Base-by-base conservation (phyloP, 2,888 invertebrate species). In the Spialia ferax region DNA sequence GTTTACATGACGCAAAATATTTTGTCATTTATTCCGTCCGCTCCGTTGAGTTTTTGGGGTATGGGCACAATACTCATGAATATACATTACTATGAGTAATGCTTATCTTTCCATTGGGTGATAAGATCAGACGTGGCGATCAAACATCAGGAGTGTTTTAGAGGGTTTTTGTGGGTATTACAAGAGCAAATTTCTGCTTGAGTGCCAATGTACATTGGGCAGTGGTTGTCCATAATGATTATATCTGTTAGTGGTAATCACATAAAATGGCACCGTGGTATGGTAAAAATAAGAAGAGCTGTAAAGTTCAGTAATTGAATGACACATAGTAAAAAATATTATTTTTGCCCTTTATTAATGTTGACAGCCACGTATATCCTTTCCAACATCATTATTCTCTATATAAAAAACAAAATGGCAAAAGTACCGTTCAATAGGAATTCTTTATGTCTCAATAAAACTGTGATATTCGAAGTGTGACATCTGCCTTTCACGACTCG, bases 1-100 rank as follows among this genome's bases (percentile, higher is more conserved):
- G 65, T 63, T 66, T 65, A 54, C 60, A 69, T 75, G 67, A 71
- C 69, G 67, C 61, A 63, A 71, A 75, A 77, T 74, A 75, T 73
- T 69, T 59, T 65, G 65, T 68, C 73, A 75, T 80, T 77, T 48
- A 57, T 64, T 64, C 22, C 42, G 57, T 48, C 57, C 57, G 64
- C 64, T 57, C 18, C 48, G 48, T 48, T 48, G 61, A 48, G 32
- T 50, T 61, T 45, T 50, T 32, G 61, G 32, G 35, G 29, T 61
- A 60, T 13, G 15, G 45, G 54, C 23, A 23, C 54, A 15, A 26
- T 60, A 60, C 26, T 29, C 29, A 48, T 45, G 45, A 60, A 48
- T 54, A 61, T 61, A 50, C 32, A 61, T 63, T 32, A 23, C 62
- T 38, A 62, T 62, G 38, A 62, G 23, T 42, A 26, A 54, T 63